These are phyloP conservation scores for Neosilurus mollespiculum DNA, from an alignment of 2,797 vertebrate genomes.

Conservation along the genomic window DNA sequence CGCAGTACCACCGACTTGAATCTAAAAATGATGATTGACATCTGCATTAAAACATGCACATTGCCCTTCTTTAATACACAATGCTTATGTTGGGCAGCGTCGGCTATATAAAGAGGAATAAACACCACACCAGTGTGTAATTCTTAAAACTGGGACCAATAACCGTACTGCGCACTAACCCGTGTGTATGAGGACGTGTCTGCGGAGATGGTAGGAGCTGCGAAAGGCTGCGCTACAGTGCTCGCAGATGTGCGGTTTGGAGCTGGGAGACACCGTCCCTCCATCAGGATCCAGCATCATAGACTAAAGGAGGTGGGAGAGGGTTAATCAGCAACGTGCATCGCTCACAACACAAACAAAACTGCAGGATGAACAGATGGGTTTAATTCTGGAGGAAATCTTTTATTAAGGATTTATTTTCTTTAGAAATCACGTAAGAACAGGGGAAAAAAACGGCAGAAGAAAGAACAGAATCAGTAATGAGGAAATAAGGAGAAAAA, in stretches of 20 bases:
- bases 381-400: too few relatives aligned
- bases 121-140: not conserved
- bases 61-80: not conserved
- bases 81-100: not conserved
- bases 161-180: conserved; percentile 64
- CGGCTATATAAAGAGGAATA: not conserved
- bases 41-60: not conserved
- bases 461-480: too few relatives aligned
- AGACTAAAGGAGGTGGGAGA: conserved; percentile 61
- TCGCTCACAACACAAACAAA: too few relatives aligned
- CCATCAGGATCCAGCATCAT: conserved; percentile 85
- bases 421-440: too few relatives aligned
- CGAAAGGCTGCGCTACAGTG: conserved; percentile 94
- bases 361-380: too few relatives aligned
- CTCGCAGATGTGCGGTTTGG: conserved; percentile 95
- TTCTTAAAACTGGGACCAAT: not conserved
- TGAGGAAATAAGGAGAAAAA: too few relatives aligned
- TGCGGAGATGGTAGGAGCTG: conserved; percentile 96
- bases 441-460: too few relatives aligned
- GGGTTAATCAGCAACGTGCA: not conserved
- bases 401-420: too few relatives aligned
- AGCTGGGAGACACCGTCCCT: conserved; percentile 82
- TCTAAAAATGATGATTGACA: too few relatives aligned
- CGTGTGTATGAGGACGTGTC: conserved; percentile 97
- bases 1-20: too few relatives aligned